Evolutionary conservation across 2,113 vertebrate species (phyloP), one percentile per base, ranked within the genome.

Genomic region (Chaetura pelagica): DNA sequence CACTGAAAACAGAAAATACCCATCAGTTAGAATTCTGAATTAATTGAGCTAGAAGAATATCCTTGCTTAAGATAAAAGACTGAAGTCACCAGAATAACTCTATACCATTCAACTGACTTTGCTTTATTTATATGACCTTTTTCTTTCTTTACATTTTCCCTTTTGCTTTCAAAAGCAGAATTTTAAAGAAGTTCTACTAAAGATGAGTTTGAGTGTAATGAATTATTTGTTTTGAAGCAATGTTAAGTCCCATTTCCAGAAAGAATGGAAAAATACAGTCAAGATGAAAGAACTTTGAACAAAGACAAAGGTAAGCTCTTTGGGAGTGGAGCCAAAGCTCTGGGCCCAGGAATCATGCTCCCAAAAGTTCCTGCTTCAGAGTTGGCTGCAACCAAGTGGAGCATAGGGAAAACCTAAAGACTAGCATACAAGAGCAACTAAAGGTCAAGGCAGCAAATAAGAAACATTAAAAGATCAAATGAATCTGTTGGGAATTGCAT

Each of bases 351-450:
- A 93, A 93, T 74, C 81, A 38, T 0, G 0, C 58, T 94, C 87
- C 89, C 94, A 87, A 76, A 80, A 87, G 88, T 42, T 93, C n/a
- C 66, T 74, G 72, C 57, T 85, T 44, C 90, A 80, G 92, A 94
- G 72, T 35, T 96, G 90, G 72, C 90, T 94, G 85, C 55, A 78
- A 83, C 81, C 74, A 68, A 55, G 38, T 59, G 51, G 48, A 94
- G 76, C 76, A 19, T 12, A 5, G 76, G 93, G 92, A 96, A 93
- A 93, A 77, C 35, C 63, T 48, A 62, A 44, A 84, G 32, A 80
- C 29, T 5, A 44, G 52, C 38, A 34, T 32, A 34, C 38, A 67
- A 84, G 88, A 85, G 40, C 32, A 22, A 44, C 8, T 90, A 90
- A 96, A 96, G 83, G 93, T 94, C 92, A 93, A 5, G 71, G 76